Base-by-base conservation (phyloP, 2,113 vertebrate species). In the Pteropus alecto region DNA sequence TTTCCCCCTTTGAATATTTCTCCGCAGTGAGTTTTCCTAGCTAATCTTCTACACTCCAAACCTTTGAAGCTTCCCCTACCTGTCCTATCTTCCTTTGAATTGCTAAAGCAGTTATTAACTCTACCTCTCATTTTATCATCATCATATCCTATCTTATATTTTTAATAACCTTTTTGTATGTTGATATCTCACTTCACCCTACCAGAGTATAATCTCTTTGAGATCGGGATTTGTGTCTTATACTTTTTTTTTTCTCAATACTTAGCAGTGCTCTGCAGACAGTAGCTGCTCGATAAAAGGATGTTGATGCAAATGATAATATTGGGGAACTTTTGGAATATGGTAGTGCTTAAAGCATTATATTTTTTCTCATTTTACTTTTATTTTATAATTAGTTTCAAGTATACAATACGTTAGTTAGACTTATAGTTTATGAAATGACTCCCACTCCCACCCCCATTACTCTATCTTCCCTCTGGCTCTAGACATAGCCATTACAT, bases 221-320 rank as follows among this genome's bases (percentile, higher is more conserved):
- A 92, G 19, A 30, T 94, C 28, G 79, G 22, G 33, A 91, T 91
- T 79, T 85, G 10, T 73, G n/a, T 30, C 43, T 92, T 67, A 71
- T 7, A 63, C 11, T 26, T 71, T 48, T 35, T 96, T 48, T 86
- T 96, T 93, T 78, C 54, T 95, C 67, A 93, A 18, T 82, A 56
- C 70, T 87, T 68, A 82, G 18, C 35, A 74, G 14, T 91, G 38
- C 60, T 90, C 81, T 85, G 28, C 71, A 94, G 30, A 87, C 7
- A 88, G 41, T 73, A 89, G 24, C 22, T 97, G 26, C 41, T 90
- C 63, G 94, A 76, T 70, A 74, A 93, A 91, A 94, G n/a, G 15
- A 14, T 71, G 7, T 41, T 89, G 41, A 77, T 90, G 38, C 87
- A 91, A 43, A 86, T 78, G 48, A 76, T 56, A 70, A 70, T 76